Conservation (phyloP, 2,113 vertebrate genomes). For the Callithrix jacchus region DNA sequence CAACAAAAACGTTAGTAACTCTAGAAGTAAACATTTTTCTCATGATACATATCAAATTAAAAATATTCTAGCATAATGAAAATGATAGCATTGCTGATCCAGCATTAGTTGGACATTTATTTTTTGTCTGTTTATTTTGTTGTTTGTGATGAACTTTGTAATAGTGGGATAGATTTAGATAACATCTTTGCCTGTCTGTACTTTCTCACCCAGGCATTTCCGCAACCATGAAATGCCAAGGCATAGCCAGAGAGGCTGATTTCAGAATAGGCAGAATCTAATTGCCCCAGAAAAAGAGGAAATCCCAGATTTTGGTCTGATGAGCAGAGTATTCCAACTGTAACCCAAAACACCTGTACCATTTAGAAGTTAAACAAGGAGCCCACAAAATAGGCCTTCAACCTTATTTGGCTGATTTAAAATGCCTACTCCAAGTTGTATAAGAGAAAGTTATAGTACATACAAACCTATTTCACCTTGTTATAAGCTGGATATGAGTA, state of each 20-base stretch:
- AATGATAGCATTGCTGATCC: conserved; percentile 10
- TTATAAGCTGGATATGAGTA: background rate
- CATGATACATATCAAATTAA: conserved; percentile 14
- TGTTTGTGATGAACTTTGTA: background rate
- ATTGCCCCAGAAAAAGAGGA: background rate
- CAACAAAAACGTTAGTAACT: conserved; percentile 25
- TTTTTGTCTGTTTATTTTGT: background rate
- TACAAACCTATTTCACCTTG: background rate
- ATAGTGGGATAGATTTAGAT: background rate
- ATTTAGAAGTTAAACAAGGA: conserved; percentile 9
- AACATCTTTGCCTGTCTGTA: background rate
- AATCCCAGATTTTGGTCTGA: background rate
- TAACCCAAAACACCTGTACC: background rate
- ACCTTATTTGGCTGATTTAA: background rate
- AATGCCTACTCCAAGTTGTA: background rate
- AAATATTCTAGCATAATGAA: conserved; percentile 26
- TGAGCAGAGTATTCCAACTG: background rate
- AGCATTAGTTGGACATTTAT: background rate
- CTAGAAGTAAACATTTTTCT: conserved; percentile 42
- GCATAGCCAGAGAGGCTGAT: background rate
- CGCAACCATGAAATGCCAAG: background rate
- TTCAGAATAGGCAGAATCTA: background rate
- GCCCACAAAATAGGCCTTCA: background rate
- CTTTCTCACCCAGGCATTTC: background rate
- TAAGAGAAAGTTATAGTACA: background rate